Conservation (phyloP, 2,888 invertebrate species). For the Nomada ferruginata region DNA sequence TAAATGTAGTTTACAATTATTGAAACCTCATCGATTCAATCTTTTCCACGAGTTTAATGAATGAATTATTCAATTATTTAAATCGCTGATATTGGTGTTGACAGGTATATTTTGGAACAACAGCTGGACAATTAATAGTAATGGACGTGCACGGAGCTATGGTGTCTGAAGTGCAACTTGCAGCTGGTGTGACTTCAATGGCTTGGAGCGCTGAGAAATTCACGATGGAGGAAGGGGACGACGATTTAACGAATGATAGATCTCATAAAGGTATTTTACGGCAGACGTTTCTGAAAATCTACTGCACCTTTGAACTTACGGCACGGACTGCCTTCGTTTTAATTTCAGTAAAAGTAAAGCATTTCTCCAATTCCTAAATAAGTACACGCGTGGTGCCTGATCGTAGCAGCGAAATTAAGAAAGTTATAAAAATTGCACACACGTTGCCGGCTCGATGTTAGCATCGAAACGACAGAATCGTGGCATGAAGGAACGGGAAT, state of each 20-base stretch:
- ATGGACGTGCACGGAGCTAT: constrained; percentile 99
- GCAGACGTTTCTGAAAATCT: background rate
- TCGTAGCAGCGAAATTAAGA: too few species aligned
- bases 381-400: too few species aligned
- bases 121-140: constrained; percentile 96
- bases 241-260: constrained; percentile 84
- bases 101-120: constrained; percentile 97
- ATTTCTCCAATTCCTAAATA: too few species aligned
- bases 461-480: background rate
- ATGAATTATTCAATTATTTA: background rate
- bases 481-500: background rate
- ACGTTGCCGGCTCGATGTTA: background rate
- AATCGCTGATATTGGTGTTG: constrained; percentile 29
- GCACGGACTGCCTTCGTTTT: too few species aligned
- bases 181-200: constrained; percentile 92
- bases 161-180: constrained; percentile 91
- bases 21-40: background rate
- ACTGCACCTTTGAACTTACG: too few species aligned
- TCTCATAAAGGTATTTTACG: constrained; percentile 68
- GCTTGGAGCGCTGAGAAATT: constrained; percentile 99
- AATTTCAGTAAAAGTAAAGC: too few species aligned
- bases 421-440: too few species aligned
- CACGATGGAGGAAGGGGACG: constrained; percentile 98
- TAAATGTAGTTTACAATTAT: too few species aligned
- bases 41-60: background rate